Percentiles rank a stretch among this genome's conserved stretches.
Evolutionary conservation across 2,797 vertebrate genomes (phyloP).

Genomic region (Thalassophryne amazonica): DNA sequence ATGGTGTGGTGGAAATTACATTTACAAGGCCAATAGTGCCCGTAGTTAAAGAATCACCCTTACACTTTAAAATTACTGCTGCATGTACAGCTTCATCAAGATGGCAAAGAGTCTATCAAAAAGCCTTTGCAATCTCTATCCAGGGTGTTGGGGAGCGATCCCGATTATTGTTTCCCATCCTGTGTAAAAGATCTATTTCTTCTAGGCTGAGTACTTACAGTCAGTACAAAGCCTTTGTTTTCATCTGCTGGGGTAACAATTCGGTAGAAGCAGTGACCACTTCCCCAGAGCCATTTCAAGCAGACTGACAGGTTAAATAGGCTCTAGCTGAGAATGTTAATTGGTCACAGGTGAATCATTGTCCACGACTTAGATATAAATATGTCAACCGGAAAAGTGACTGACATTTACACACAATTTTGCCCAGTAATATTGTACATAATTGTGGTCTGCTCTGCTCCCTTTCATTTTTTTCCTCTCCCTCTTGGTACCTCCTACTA

Average conservation of each 20-base stretch:
- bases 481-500: too few species aligned
- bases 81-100: constrained; percentile 6
- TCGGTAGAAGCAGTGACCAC: neutral
- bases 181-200: constrained; percentile 25
- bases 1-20: too few species aligned
- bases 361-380: constrained; percentile 14
- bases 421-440: too few species aligned
- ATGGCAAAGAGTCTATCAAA: constrained; percentile 13
- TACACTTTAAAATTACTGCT: neutral
- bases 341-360: constrained; percentile 15
- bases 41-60: too few species aligned
- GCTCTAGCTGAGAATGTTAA: constrained; percentile 21
- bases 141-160: neutral
- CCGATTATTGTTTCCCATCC: constrained; percentile 32
- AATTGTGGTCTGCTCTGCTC: too few species aligned
- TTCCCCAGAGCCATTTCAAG: constrained; percentile 12
- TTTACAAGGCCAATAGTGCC: too few species aligned
- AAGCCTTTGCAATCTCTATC: neutral
- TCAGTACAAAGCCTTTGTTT: constrained; percentile 27
- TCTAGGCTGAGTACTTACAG: neutral
- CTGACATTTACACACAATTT: too few species aligned
- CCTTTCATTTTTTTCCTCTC: too few species aligned
- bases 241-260: neutral
- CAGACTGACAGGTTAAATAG: constrained; percentile 27
- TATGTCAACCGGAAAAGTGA: too few species aligned